phyloP scores from a whole-genome alignment of 1,140 invertebrate genomes.

The Orussus abietinus region DNA sequence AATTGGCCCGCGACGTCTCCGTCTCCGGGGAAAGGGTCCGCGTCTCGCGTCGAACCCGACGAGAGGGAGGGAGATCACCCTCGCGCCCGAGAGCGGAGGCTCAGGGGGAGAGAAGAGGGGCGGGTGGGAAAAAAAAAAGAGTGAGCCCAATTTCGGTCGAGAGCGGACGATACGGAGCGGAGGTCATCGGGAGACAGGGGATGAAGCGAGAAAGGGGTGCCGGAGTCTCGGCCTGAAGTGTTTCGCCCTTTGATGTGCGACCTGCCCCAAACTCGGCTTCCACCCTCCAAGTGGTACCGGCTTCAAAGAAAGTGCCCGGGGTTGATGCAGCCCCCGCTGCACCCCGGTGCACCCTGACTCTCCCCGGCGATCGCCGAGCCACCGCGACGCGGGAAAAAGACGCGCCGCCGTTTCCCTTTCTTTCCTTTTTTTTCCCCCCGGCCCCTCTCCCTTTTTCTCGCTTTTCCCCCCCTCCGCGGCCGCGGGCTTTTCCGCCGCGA shows the following conservation, averaged over 20 bases:
- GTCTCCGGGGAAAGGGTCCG: no score
- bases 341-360: conserved; percentile 1
- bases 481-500: no score
- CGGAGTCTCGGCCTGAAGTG: conserved; percentile 49
- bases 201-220: conserved; percentile 17
- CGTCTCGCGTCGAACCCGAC: no score
- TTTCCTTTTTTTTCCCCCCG: no score
- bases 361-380: no score
- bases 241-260: conserved; percentile 51
- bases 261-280: conserved; percentile 29
- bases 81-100: neutral
- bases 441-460: no score
- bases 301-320: conserved; percentile 51
- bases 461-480: no score
- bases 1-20: neutral
- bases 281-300: conserved; percentile 38
- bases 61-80: neutral
- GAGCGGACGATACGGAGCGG: conserved; percentile 34
- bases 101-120: neutral
- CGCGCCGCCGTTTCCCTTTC: no score
- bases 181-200: conserved; percentile 36
- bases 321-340: conserved; percentile 25
- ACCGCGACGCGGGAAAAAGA: no score
- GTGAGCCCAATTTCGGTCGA: conserved; percentile 42
- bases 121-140: conserved; percentile 30